Evolutionary conservation across 2,888 invertebrate genomes (phyloP), one percentile per base, ranked within the genome.

Genomic region (Timema cristinae): DNA sequence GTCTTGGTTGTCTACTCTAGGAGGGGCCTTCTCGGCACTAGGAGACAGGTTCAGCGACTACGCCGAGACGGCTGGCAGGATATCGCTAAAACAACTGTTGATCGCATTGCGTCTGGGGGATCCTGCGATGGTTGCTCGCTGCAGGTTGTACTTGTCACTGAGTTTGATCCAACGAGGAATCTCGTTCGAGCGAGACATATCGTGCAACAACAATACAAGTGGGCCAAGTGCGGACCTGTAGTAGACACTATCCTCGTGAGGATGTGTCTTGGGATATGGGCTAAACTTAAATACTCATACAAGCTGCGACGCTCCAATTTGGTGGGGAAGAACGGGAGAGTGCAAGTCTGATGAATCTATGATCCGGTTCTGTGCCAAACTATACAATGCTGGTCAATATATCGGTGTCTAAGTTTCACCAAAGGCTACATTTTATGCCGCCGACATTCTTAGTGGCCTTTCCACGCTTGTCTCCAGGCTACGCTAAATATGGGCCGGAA

Each of bases 1-100:
- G 86, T 95, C 96, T 16, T 97, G 97, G 95, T 83, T 98, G 48
- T 98, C 97, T 32, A 98, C 98, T 0, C 86, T 98, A 15, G 98
- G 98, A 5, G 98, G 98, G 67, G 98, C 96, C 1, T 98, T 94
- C 82, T 98, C 98, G 4, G 94, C 97, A 0, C 85, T 98, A 70
- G 98, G 98, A 2, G 97, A 98, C 80, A 90, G 93, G 79, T 92
- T 91, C 82, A 84, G 86, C 70, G 84, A 88, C 78, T 94, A 91
- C 84, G 97, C 97, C 13, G 87, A 91, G 79, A 90, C 90, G 78
- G 98, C 98, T 50, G 95, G 94, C 0, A 89, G 89, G 80, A 96
- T 97, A 81, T 96, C 97, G 11, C 69, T 90, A 16, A 86, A 91
- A 74, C 98, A 98, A 81, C 86, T 97, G 75, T 86, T 86, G 79